Evolutionary conservation across 2,888 invertebrate genomes (phyloP).

Genomic region (Prenolepis imparis): DNA sequence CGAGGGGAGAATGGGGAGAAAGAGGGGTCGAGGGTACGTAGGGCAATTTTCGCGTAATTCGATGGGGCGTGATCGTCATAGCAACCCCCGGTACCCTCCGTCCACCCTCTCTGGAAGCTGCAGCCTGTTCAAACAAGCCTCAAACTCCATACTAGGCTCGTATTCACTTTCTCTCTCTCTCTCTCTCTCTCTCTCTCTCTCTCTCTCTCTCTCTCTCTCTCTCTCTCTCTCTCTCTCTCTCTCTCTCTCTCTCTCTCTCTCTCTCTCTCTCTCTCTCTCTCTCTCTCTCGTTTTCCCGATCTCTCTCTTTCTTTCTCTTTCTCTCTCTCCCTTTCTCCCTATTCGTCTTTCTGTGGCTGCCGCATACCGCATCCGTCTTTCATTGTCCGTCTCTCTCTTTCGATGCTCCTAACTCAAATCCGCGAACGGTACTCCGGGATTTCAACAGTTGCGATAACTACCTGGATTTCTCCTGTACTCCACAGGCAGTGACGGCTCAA

Average conservation of each 20-base stretch:
- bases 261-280: slow-evolving; percentile 20
- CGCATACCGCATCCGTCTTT: slow-evolving; percentile 37
- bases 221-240: slow-evolving; percentile 39
- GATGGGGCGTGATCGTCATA: slow-evolving; percentile 86
- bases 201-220: background rate
- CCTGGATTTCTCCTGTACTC: slow-evolving; percentile 70
- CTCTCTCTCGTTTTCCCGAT: no score
- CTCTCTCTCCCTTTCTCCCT: slow-evolving; percentile 52
- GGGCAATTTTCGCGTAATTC: slow-evolving; percentile 86
- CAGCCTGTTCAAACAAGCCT: slow-evolving; percentile 85
- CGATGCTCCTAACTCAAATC: slow-evolving; percentile 54
- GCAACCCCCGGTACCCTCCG: slow-evolving; percentile 81
- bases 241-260: slow-evolving; percentile 27
- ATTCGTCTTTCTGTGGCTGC: slow-evolving; percentile 42
- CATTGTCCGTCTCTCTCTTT: slow-evolving; percentile 48
- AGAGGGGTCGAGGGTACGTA: slow-evolving; percentile 78
- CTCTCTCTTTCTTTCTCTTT: no score
- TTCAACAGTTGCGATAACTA: slow-evolving; percentile 76
- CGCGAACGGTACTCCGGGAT: slow-evolving; percentile 55
- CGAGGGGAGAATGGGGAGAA: slow-evolving; percentile 41
- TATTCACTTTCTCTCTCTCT: slow-evolving; percentile 59
- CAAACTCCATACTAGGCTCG: slow-evolving; percentile 77
- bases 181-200: slow-evolving; percentile 46
- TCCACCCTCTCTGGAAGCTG: slow-evolving; percentile 81
- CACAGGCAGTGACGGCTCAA: slow-evolving; percentile 58